Evolutionary conservation across 2,113 vertebrate genomes (phyloP).

Genomic region (Vireo altiloquus): DNA sequence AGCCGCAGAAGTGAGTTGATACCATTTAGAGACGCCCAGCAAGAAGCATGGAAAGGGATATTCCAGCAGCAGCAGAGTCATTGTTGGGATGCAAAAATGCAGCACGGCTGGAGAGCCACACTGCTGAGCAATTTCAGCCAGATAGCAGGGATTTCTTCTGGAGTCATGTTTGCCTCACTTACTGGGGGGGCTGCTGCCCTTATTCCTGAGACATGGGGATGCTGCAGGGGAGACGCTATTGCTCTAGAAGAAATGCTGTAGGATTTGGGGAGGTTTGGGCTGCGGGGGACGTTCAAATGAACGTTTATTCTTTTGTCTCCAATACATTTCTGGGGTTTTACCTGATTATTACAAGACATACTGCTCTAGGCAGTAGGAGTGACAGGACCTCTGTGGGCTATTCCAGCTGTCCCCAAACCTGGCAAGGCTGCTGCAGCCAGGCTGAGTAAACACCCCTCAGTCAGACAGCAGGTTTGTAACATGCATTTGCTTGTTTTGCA

Average conservation of each 20-base stretch:
- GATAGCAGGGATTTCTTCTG: constrained; percentile 9
- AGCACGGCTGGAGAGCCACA: background rate
- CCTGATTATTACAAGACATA: background rate
- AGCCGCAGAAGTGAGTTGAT: background rate
- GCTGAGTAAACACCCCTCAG: background rate
- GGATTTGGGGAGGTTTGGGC: background rate
- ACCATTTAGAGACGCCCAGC: background rate
- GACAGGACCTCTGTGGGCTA: background rate
- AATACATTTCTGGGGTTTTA: background rate
- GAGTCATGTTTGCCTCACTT: background rate
- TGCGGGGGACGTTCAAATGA: constrained; percentile 28
- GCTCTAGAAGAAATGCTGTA: background rate
- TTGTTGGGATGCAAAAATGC: constrained; percentile 62
- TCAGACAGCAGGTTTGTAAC: background rate
- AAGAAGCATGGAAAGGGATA: constrained; percentile 22
- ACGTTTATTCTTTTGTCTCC: constrained; percentile 19
- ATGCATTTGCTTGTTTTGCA: background rate
- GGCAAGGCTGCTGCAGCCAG: background rate
- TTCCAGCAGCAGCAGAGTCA: constrained; percentile 27
- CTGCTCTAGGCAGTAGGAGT: background rate
- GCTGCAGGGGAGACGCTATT: background rate
- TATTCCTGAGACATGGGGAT: background rate
- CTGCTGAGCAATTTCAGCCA: constrained; percentile 31
- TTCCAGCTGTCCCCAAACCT: background rate
- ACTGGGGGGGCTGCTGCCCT: constrained; percentile 34